Conservation (phyloP, 2,888 invertebrate species). For the Adela reaumurella region DNA sequence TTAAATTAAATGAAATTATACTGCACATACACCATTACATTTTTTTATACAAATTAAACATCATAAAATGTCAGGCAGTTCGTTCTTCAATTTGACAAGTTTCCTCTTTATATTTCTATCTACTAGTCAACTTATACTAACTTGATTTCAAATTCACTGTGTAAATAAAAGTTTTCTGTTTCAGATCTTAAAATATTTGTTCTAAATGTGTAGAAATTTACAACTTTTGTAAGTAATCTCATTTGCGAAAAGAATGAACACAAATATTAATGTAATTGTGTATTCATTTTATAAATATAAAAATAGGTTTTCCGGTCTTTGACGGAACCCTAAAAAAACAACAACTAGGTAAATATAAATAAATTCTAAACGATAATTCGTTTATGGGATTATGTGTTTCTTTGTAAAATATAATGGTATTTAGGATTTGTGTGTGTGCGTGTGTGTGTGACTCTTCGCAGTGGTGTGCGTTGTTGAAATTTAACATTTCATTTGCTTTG, state of each 20-base stretch:
- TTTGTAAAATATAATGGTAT: conserved; percentile 40
- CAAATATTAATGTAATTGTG: no score
- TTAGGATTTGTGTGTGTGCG: conserved; percentile 48
- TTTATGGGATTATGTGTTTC: conserved; percentile 31
- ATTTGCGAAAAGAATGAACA: neutral
- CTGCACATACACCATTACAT: no score
- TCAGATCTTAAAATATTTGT: conserved; percentile 34
- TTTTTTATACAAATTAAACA: no score
- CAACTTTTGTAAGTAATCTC: conserved; percentile 34
- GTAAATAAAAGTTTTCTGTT: conserved; percentile 52
- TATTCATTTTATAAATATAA: no score
- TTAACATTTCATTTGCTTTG: neutral
- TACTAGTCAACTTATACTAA: neutral
- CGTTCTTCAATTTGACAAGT: neutral
- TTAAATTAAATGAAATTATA: no score
- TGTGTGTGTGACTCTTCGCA: conserved; percentile 50
- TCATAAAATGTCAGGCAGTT: no score
- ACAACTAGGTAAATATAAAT: no score
- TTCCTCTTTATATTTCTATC: neutral
- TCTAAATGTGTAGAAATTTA: conserved; percentile 42
- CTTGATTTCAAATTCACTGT: conserved; percentile 23
- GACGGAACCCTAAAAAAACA: no score
- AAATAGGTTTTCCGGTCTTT: no score
- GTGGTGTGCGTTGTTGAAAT: conserved; percentile 22
- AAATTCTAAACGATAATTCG: conserved; percentile 7